phyloP scores from a whole-genome alignment of 53 echinoderm and acorn worm species.

The Luidia sarsii region DNA sequence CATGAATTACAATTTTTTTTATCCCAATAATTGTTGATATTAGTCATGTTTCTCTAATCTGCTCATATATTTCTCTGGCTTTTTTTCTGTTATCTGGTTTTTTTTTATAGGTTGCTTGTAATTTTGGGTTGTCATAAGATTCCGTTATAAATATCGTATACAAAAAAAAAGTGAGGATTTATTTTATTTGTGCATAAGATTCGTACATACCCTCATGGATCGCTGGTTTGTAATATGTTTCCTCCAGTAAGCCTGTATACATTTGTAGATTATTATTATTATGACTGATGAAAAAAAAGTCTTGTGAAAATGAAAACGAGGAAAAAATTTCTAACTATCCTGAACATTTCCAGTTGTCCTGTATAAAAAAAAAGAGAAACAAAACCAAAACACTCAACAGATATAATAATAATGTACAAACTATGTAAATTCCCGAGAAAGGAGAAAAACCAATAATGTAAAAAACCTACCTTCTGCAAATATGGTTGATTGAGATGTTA shows the following conservation, averaged over 20 bases:
- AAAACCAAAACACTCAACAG: too few species aligned
- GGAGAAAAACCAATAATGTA: conserved; percentile 37
- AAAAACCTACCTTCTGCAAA: conserved; percentile 36
- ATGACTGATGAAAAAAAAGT: conserved; percentile 27
- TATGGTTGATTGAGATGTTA: conserved; percentile 44
- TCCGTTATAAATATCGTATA: conserved; percentile 51
- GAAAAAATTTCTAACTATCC: conserved; percentile 10
- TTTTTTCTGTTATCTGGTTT: background rate
- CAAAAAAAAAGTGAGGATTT: conserved; percentile 36
- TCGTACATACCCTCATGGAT: conserved; percentile 10
- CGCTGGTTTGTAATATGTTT: conserved; percentile 58
- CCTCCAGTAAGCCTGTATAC: conserved; percentile 55
- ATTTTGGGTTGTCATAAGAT: conserved; percentile 17
- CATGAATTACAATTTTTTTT: conserved; percentile 33
- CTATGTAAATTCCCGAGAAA: conserved; percentile 50
- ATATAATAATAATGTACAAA: conserved; percentile 45
- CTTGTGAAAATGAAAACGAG: conserved; percentile 23
- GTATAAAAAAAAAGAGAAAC: conserved; percentile 36
- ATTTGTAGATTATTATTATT: conserved; percentile 53
- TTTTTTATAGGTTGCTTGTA: too few species aligned
- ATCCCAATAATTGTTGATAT: conserved; percentile 20
- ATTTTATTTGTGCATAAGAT: conserved; percentile 56
- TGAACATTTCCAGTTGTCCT: conserved; percentile 52
- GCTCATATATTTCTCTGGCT: conserved; percentile 23
- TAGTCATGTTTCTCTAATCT: background rate